Evolutionary conservation across 2,888 invertebrate species (phyloP), one percentile per base, ranked within the genome.

Genomic region (Caenorhabditis sp.): DNA sequence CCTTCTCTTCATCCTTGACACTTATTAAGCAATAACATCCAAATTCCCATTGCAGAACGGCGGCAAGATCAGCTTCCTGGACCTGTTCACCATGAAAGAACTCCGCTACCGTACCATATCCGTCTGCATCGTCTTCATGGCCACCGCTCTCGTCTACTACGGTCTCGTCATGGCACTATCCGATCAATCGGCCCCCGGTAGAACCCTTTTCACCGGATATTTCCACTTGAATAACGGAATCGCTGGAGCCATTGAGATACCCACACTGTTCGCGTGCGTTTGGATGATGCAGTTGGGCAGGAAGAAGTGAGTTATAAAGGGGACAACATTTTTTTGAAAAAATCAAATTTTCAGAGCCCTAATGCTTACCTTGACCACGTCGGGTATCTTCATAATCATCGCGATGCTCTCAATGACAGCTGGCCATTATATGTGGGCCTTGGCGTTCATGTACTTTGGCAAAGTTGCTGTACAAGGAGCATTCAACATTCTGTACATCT

Each of bases 401-500:
- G 91, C 90, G 22, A 91, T 91, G 86, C 70, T 87, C 32, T 85
- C 87, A 26, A 85, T 86, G 26, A 71, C 82, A 11, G 60, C 83
- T 61, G 81, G 84, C 28, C 76, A 82, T 37, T 88, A 88, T 53
- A 85, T 90, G 89, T 72, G 82, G 67, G 90, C 89, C 1, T 76
- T 92, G 35, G 71, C 85, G 11, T 89, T 90, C 68, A 89, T 92
- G 88, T 80, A 92, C 61, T 70, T 90, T 22, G 91, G 91, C 28
- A 92, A 92, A 81, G 88, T 88, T 18, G 91, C 86, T 61, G 90
- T 91, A 53, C 92, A 92, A 86, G 86, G 88, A 40, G 92, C 91
- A 35, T 92, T 91, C 86, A 91, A 90, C 82, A 91, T 92, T 55
- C 86, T 91, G 56, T 91, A 91, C 88, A 91, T 91, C 58, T 91